A percentile compares a stretch with the other conserved stretches of the same genome.
phyloP scores from a whole-genome alignment of 2,797 vertebrate species.

The Aldrovandia affinis region DNA sequence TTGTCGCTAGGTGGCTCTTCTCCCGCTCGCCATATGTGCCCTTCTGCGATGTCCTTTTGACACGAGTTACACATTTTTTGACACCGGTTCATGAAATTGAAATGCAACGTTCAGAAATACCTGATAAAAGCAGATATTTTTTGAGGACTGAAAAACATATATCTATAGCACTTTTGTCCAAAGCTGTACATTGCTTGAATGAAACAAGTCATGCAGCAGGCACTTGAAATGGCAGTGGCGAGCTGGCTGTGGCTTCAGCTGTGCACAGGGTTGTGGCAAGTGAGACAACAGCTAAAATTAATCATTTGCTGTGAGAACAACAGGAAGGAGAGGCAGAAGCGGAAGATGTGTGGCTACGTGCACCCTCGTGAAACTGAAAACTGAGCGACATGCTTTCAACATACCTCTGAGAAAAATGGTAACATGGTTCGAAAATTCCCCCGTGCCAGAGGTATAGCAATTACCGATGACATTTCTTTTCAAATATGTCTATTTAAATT shows the following conservation, averaged over 20 bases:
- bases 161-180: background rate
- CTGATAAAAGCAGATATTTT: too few species aligned
- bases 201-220: background rate
- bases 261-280: background rate
- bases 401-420: background rate
- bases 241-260: background rate
- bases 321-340: conserved; percentile 53
- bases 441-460: background rate
- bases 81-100: background rate
- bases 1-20: conserved; percentile 17
- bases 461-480: background rate
- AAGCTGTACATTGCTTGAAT: background rate
- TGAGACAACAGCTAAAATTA: conserved; percentile 33
- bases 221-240: background rate
- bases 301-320: conserved; percentile 27
- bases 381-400: conserved; percentile 28
- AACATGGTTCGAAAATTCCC: background rate
- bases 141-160: background rate
- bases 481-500: background rate
- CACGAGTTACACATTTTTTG: background rate
- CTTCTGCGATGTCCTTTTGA: background rate
- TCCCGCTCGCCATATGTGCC: background rate
- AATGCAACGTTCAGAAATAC: background rate
- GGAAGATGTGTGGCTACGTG: conserved; percentile 22
- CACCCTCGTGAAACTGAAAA: conserved; percentile 22